A percentile compares a stretch with the other conserved stretches of the same genome.
These are phyloP conservation scores for Drosophila malerkotliana DNA, from an alignment of 1,140 invertebrate species.

Conservation along the genomic window DNA sequence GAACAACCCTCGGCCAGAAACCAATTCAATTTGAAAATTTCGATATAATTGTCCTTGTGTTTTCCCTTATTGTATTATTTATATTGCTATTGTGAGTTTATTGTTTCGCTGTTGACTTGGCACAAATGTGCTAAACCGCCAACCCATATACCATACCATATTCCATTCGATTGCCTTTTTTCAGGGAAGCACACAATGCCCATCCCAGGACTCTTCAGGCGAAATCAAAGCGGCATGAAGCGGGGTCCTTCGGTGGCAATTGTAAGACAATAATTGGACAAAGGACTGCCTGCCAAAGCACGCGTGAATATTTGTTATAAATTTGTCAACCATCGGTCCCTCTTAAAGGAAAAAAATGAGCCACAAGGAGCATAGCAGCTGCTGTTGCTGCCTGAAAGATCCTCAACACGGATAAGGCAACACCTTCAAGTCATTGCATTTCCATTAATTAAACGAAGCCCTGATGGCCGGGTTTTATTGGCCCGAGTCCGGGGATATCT, in stretches of 20 bases:
- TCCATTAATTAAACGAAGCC: conserved; percentile 72
- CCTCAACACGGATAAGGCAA: conserved; percentile 54
- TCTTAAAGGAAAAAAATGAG: background rate
- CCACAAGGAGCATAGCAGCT: conserved; percentile 5
- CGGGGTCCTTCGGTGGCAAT: conserved; percentile 64
- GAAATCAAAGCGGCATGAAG: conserved; percentile 57
- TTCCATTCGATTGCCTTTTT: conserved; percentile 40
- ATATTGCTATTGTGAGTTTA: conserved; percentile 20
- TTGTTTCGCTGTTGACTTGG: conserved; percentile 58
- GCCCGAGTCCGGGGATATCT: conserved; percentile 43
- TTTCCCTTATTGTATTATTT: conserved; percentile 41
- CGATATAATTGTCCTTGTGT: conserved; percentile 73
- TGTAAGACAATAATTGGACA: conserved; percentile 75
- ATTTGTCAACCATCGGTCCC: conserved; percentile 64
- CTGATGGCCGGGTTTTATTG: conserved; percentile 62
- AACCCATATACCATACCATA: conserved; percentile 13
- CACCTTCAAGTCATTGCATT: conserved; percentile 73
- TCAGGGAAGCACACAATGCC: conserved; percentile 59
- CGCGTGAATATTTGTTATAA: conserved; percentile 82
- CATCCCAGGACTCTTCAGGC: conserved; percentile 32
- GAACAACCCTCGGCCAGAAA: conserved; percentile 46
- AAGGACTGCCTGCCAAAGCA: conserved; percentile 74
- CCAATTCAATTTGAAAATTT: conserved; percentile 71
- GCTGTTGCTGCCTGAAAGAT: conserved; percentile 41
- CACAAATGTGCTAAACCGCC: conserved; percentile 68